Evolutionary conservation across 2,888 invertebrate species (phyloP).

Genomic region (Drosophila atroscutellata): DNA sequence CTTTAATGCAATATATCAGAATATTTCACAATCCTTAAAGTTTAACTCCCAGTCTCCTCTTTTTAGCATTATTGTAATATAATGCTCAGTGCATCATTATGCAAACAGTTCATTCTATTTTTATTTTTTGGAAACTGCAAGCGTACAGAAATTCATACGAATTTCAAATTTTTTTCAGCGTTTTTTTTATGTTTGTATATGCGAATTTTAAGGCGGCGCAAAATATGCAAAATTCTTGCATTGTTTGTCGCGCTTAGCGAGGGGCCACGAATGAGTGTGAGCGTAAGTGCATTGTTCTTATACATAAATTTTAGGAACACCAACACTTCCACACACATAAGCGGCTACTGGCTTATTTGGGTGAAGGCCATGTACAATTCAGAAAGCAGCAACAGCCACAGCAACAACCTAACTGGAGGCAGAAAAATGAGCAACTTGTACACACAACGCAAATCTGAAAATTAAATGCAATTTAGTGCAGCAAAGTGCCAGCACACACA

Average conservation of each 20-base stretch:
- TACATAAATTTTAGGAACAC: conserved; percentile 72
- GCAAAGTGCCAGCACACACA: conserved; percentile 70
- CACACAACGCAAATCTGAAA: conserved; percentile 65
- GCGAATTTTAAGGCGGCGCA: conserved; percentile 59
- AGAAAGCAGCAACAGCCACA: conserved; percentile 40
- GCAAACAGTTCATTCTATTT: conserved; percentile 50
- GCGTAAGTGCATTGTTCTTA: conserved; percentile 60
- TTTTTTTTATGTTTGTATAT: conserved; percentile 17
- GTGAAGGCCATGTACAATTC: conserved; percentile 64
- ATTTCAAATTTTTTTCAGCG: conserved; percentile 25
- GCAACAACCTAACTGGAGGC: conserved; percentile 25
- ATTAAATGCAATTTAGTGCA: conserved; percentile 80
- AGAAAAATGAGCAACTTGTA: conserved; percentile 21
- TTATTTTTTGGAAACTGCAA: conserved; percentile 8
- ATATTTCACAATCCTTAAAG: not conserved
- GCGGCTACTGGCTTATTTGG: conserved; percentile 63
- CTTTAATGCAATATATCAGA: not conserved
- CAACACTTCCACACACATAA: conserved; percentile 41
- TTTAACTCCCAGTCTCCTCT: not conserved
- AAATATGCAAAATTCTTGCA: conserved; percentile 69
- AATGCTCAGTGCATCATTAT: conserved; percentile 52
- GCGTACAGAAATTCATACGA: conserved; percentile 18
- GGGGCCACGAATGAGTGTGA: conserved; percentile 31
- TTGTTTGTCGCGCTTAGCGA: conserved; percentile 54
- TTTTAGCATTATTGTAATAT: conserved; percentile 10